Conservation (phyloP, 2,113 vertebrate genomes). For the Mus pahari region DNA sequence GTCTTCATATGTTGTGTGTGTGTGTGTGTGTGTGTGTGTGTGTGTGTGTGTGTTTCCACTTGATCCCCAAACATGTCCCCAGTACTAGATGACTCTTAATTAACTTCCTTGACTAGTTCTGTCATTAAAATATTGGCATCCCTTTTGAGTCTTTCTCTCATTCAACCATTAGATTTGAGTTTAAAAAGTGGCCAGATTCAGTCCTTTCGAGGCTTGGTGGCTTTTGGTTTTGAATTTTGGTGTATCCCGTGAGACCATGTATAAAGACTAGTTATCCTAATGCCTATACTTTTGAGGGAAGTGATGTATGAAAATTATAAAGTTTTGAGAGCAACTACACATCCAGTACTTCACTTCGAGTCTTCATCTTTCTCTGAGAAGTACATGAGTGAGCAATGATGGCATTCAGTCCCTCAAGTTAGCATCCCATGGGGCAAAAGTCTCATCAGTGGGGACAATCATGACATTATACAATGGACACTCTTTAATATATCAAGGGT, state of each 20-base stretch:
- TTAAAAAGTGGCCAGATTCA: not conserved
- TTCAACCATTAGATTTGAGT: not conserved
- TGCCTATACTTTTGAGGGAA: not conserved
- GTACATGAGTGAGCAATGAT: not conserved
- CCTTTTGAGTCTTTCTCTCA: not conserved
- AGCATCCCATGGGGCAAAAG: not conserved
- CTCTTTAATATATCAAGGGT: not conserved
- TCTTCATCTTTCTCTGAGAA: not conserved
- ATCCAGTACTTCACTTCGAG: too few species aligned
- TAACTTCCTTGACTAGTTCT: not conserved
- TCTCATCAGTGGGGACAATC: not conserved
- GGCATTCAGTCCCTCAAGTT: not conserved
- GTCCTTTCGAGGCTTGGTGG: not conserved
- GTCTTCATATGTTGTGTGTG: not conserved
- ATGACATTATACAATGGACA: not conserved
- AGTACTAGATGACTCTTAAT: not conserved
- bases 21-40: not conserved
- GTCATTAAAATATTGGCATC: not conserved
- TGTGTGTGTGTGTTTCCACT: not conserved
- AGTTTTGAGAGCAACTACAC: not conserved
- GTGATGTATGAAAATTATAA: not conserved
- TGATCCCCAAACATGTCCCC: not conserved
- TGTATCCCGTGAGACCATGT: not conserved
- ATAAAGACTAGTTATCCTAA: not conserved
- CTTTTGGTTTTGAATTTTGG: not conserved